A percentile compares a stretch with the other conserved stretches of the same genome.
Evolutionary conservation across 2,888 invertebrate genomes (phyloP).

Genomic region (Plagodis dolabraria): DNA sequence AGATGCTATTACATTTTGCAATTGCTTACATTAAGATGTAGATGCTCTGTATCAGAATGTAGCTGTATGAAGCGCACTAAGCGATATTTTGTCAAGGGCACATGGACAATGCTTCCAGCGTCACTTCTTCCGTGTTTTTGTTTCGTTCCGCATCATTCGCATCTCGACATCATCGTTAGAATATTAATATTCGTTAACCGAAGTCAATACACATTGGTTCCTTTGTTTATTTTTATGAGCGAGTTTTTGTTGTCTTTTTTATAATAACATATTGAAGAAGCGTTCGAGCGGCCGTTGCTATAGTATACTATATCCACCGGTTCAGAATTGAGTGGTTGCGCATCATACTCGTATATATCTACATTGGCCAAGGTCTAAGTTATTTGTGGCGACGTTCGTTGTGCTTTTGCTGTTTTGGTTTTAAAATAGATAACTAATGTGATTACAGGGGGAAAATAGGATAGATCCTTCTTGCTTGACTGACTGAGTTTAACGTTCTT

Average conservation of each 20-base stretch:
- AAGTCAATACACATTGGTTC: constrained; percentile 43
- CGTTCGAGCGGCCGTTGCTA: constrained; percentile 34
- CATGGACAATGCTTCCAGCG: constrained; percentile 66
- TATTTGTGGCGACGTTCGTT: constrained; percentile 4
- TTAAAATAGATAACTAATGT: too few relatives aligned
- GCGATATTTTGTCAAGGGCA: constrained; percentile 66
- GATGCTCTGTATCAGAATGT: constrained; percentile 29
- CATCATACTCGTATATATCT: constrained; percentile 19
- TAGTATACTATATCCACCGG: constrained; percentile 36
- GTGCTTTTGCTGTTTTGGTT: too few relatives aligned
- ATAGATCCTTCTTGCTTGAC: too few relatives aligned
- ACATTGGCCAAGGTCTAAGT: constrained; percentile 40
- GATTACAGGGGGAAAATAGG: too few relatives aligned
- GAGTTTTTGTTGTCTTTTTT: constrained; percentile 52
- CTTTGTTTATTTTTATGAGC: constrained; percentile 58
- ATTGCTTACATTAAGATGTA: constrained; percentile 35
- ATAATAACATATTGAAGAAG: constrained; percentile 43
- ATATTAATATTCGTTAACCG: constrained; percentile 73
- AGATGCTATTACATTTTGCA: constrained; percentile 47
- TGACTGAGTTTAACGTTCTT: too few relatives aligned
- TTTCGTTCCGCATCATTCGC: constrained; percentile 69
- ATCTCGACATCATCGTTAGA: constrained; percentile 65
- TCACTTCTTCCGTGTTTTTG: constrained; percentile 76
- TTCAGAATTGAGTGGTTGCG: constrained; percentile 33
- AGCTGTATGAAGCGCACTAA: constrained; percentile 32